Evolutionary conservation across 2,797 vertebrate species (phyloP), one percentile per base, ranked within the genome.

Genomic region (Diglossa cyanea): DNA sequence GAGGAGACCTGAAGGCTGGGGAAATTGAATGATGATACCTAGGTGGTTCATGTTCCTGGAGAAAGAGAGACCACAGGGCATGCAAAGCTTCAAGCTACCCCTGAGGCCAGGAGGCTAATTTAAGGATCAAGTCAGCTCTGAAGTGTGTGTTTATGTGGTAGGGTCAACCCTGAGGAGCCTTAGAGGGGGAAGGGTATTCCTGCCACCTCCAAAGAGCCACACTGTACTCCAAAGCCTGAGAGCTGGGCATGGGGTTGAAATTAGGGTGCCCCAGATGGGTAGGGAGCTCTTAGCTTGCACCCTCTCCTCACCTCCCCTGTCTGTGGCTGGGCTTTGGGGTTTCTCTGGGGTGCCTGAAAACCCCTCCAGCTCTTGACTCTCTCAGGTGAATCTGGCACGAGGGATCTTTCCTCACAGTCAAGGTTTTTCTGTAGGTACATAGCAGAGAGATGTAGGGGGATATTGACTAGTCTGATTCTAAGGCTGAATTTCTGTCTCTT

Each of bases 401-500:
- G 47, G 23, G 15, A 61, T 77, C 23, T 66, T 68, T 80, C 31
- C 19, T 78, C 47, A 50, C 26, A 68, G 58, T 35, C 39, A 48
- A 73, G 39, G 47, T 72, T 95, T 75, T 95, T 80, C 70, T n/a
- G 35, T 48, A 57, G 72, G 45, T 70, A 54, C 58, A 40, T 21
- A 68, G 54, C 50, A 84, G 53, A 80, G 39, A 80, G 39, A 82
- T 57, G 54, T 30, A 58, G 13, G n/a, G 48, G 85, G 60, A 75
- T 94, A 81, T 17, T 44, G 91, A 79, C 87, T 77, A 75, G 28
- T 30, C 66, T 81, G 92, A 80, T 73, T 83, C 54, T 28, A 68
- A 65, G 81, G 79, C 54, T 48, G 81, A 77, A 90, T 86, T 91
- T 83, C 31, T 9, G 16, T 48, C 44, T 97, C 61, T 94, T 58